Evolutionary conservation across 2,113 vertebrate genomes (phyloP).

Genomic region (Siniperca chuatsi): DNA sequence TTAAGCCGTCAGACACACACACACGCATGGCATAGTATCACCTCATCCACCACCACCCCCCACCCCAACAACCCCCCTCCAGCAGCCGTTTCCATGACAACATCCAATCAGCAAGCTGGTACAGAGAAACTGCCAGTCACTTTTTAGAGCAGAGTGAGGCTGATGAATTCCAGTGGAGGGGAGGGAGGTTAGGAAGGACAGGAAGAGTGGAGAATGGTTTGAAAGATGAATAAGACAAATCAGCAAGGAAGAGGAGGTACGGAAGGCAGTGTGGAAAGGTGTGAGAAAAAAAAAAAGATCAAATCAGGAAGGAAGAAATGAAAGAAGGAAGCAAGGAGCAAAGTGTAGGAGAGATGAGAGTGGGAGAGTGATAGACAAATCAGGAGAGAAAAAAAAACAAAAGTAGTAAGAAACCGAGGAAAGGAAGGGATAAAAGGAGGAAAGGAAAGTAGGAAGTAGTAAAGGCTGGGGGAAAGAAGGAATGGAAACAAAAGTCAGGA

Average conservation of each 20-base stretch:
- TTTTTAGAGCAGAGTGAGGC: slow-evolving; percentile 2
- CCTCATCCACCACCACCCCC: slow-evolving; percentile 8
- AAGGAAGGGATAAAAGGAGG: too few species aligned
- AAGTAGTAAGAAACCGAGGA: background rate
- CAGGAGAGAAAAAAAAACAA: background rate
- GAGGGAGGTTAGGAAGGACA: background rate
- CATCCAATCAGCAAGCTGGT: slow-evolving; percentile 8
- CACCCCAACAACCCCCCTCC: background rate
- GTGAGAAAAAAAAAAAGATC: too few species aligned
- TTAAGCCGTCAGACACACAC: background rate
- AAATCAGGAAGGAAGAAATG: background rate
- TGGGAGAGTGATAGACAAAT: background rate
- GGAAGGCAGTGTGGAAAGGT: background rate
- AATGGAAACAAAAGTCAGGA: too few species aligned
- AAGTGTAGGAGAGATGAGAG: background rate
- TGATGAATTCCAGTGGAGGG: slow-evolving; percentile 30
- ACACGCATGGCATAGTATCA: slow-evolving; percentile 39
- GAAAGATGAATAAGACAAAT: background rate
- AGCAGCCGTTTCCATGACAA: slow-evolving; percentile 51
- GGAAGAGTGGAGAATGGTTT: background rate
- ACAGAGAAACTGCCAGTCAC: slow-evolving; percentile 22
- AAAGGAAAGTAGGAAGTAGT: background rate
- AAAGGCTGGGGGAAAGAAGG: too few species aligned
- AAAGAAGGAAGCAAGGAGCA: background rate
- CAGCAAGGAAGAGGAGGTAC: background rate